Conservation (phyloP, 1,140 invertebrate genomes). For the Ceratitis capitata region DNA sequence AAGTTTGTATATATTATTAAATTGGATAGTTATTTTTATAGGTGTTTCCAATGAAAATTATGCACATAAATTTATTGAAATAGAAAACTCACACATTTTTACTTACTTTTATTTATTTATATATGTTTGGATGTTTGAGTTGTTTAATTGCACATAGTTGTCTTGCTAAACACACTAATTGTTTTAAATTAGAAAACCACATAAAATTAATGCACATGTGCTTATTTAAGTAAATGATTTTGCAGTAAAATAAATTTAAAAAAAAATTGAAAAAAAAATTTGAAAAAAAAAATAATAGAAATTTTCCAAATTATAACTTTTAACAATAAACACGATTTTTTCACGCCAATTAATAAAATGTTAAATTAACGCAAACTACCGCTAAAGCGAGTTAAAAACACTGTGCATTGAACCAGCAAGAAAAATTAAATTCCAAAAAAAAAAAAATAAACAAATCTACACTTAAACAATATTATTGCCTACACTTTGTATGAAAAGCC, state of each 20-base stretch:
- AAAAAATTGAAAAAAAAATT: too few species aligned
- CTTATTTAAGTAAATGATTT: not conserved
- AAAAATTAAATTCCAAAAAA: too few species aligned
- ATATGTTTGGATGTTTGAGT: not conserved
- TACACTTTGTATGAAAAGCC: not conserved
- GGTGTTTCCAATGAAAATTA: conserved; percentile 4
- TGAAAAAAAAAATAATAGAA: too few species aligned
- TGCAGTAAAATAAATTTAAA: not conserved
- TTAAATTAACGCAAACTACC: too few species aligned
- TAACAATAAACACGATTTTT: too few species aligned
- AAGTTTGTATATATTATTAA: not conserved
- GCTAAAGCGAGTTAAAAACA: too few species aligned
- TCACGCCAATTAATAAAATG: too few species aligned
- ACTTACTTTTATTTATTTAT: not conserved
- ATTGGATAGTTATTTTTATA: not conserved
- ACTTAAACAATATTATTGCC: not conserved
- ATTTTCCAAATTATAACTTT: too few species aligned
- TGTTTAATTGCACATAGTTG: not conserved
- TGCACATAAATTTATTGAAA: not conserved
- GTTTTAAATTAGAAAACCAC: not conserved
- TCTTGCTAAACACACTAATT: not conserved
- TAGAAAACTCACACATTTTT: not conserved
- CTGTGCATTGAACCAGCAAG: too few species aligned
- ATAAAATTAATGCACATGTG: not conserved
- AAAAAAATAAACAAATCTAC: too few species aligned